Percentiles rank a stretch among this genome's conserved stretches.
phyloP scores from a whole-genome alignment of 2,888 invertebrate species.

The Drosophila subquinaria region DNA sequence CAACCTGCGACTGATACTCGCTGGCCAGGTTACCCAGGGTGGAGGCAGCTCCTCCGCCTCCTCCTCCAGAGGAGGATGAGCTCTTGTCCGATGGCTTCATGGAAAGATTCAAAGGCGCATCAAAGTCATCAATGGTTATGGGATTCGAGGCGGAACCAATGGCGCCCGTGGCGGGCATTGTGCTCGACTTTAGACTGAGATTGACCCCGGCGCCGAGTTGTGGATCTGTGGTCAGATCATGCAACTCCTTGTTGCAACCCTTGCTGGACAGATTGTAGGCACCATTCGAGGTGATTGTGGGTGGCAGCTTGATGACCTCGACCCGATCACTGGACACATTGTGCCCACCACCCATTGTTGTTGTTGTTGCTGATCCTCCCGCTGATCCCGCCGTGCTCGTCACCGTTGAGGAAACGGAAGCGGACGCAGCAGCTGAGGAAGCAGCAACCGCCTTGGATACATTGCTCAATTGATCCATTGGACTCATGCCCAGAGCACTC shows the following conservation, averaged over 20 bases:
- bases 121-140: slow-evolving; percentile 87
- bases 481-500: slow-evolving; percentile 50
- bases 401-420: slow-evolving; percentile 24
- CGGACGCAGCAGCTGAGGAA: slow-evolving; percentile 20
- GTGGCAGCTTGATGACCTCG: slow-evolving; percentile 93
- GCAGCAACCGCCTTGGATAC: slow-evolving; percentile 57
- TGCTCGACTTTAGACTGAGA: slow-evolving; percentile 83
- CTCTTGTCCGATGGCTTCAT: slow-evolving; percentile 88
- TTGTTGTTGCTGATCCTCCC: background rate
- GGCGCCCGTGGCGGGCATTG: slow-evolving; percentile 56
- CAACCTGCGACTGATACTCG: slow-evolving; percentile 60
- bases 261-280: slow-evolving; percentile 85
- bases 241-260: slow-evolving; percentile 80
- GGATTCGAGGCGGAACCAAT: slow-evolving; percentile 83
- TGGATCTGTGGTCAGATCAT: slow-evolving; percentile 82
- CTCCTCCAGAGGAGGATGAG: slow-evolving; percentile 18
- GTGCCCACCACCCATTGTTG: slow-evolving; percentile 31
- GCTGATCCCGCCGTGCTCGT: slow-evolving; percentile 45
- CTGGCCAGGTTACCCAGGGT: slow-evolving; percentile 49
- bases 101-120: slow-evolving; percentile 93
- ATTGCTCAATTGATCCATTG: slow-evolving; percentile 62
- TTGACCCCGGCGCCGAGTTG: slow-evolving; percentile 81
- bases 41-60: slow-evolving; percentile 18
- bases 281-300: slow-evolving; percentile 88
- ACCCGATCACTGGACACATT: slow-evolving; percentile 88